Evolutionary conservation across 2,113 vertebrate species (phyloP), one percentile per base, ranked within the genome.

Genomic region (Symphodus melops): DNA sequence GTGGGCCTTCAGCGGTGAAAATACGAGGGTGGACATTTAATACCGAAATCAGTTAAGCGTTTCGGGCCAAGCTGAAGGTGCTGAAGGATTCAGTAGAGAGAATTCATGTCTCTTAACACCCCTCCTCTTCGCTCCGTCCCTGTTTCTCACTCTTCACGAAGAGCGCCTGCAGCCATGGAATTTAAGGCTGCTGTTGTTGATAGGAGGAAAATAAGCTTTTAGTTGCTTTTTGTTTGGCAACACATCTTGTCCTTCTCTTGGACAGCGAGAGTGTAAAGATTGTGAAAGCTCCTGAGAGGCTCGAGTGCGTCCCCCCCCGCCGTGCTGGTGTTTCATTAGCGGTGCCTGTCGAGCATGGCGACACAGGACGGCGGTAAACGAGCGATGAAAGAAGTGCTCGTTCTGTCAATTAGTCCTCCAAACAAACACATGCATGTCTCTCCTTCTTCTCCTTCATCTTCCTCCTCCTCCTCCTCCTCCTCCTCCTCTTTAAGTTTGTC

Each of bases 141-240:
- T 37, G 48, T 68, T 67, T 75, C 61, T 75, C 76, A 63, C 59
- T 75, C 71, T 53, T 68, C 44, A n/a, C 21, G 8, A 68, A 5
- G 36, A 82, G 16, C 23, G 84, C 59, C 82, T 83, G 49, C 75
- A 74, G 78, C 68, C 78, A 75, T 79, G 86, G 75, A 88, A 84
- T 91, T 84, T 69, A 65, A 66, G 54, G 49, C 70, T 71, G 81
- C 68, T 84, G 72, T 71, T 72, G 70, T 73, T 72, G 28, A 41
- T 16, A 17, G 53, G 51, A 17, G 17, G 48, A 8, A 56, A 68
- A 52, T 52, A 56, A 68, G 62, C 72, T 83, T 88, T 88, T 85
- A 82, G 86, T 79, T 88, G 61, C 76, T 82, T 81, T 88, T 70
- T 66, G 82, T 91, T 88, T 91, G 90, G 86, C 88, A 88, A 83